Percentiles rank a stretch among this genome's conserved stretches.
phyloP scores from a whole-genome alignment of 2,888 invertebrate species.

The Lithosia quadra region DNA sequence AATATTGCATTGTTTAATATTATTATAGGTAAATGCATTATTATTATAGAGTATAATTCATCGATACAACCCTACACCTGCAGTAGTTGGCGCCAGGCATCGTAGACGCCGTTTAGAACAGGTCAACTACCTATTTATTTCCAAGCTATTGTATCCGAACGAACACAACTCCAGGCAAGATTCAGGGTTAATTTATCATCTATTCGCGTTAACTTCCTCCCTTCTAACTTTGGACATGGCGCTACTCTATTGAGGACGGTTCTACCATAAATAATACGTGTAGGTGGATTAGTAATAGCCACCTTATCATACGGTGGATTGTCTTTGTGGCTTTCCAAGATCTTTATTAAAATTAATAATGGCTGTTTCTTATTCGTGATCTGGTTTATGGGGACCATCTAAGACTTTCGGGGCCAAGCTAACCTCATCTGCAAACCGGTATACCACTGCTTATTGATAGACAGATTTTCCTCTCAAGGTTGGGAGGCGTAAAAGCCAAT shows the following conservation, averaged over 20 bases:
- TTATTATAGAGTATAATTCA: neutral
- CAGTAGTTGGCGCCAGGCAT: constrained; percentile 36
- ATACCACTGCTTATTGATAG: too few relatives aligned
- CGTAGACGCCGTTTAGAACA: constrained; percentile 33
- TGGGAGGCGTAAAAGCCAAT: too few relatives aligned
- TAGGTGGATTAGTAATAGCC: neutral
- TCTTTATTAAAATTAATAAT: neutral
- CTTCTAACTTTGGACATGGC: neutral
- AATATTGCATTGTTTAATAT: too few relatives aligned
- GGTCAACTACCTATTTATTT: constrained; percentile 43
- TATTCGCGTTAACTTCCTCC: constrained; percentile 2
- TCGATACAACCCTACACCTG: constrained; percentile 27
- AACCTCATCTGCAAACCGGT: too few relatives aligned
- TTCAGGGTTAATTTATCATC: neutral
- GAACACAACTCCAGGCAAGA: constrained; percentile 10
- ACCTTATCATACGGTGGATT: neutral
- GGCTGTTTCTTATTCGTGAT: too few relatives aligned
- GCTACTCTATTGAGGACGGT: neutral
- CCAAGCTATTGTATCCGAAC: constrained; percentile 16
- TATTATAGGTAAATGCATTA: too few relatives aligned
- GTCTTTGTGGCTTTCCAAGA: neutral
- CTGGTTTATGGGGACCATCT: too few relatives aligned
- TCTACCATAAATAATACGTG: neutral
- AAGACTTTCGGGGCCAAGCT: too few relatives aligned
- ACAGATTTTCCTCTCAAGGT: too few relatives aligned